Evolutionary conservation across 2,797 vertebrate species (phyloP).

Genomic region (Hippocampus kuda): DNA sequence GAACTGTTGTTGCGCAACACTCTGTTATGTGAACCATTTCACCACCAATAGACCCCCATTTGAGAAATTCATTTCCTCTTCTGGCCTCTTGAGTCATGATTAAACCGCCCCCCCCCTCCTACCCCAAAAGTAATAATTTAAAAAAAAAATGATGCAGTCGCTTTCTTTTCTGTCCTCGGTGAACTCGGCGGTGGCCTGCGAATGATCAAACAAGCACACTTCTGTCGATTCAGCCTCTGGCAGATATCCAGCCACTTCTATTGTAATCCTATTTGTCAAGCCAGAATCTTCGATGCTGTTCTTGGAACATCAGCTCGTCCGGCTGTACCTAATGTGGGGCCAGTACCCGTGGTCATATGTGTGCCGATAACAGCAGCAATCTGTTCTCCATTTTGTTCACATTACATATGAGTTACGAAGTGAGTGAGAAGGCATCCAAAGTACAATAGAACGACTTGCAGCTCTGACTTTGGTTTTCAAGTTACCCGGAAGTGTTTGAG

Average conservation of each 20-base stretch:
- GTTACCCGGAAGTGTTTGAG: background rate
- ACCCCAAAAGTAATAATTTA: too few relatives aligned
- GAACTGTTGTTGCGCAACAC: too few relatives aligned
- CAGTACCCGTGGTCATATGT: background rate
- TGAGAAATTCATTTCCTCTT: background rate
- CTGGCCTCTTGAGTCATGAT: background rate
- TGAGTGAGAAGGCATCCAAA: slow-evolving; percentile 9
- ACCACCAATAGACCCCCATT: background rate
- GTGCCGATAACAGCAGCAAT: background rate
- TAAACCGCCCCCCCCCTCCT: background rate
- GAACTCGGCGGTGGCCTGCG: background rate
- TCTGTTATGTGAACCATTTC: background rate
- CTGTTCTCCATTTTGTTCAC: slow-evolving; percentile 7
- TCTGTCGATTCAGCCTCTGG: background rate
- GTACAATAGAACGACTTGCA: background rate
- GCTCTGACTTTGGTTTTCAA: background rate
- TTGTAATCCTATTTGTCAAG: background rate
- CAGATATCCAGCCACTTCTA: background rate
- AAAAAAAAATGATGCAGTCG: background rate
- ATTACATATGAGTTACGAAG: slow-evolving; percentile 12
- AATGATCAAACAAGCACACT: background rate
- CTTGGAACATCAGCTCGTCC: background rate
- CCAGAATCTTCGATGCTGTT: background rate
- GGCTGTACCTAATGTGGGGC: background rate
- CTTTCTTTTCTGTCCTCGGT: background rate